phyloP scores from a whole-genome alignment of 2,888 invertebrate genomes.

The Dendrolimus houi region DNA sequence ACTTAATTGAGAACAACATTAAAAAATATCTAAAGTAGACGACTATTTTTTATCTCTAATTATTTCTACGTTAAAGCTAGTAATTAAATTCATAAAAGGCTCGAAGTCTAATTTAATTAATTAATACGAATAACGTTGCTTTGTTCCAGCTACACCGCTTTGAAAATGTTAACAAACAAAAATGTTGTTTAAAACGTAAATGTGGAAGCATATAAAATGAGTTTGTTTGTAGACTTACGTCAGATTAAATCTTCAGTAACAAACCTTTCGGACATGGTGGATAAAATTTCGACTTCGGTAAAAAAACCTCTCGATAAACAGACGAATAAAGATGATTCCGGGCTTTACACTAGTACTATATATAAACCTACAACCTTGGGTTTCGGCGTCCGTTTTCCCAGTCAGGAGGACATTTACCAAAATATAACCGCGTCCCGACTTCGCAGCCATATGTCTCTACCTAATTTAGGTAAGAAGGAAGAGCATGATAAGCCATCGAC shows the following conservation, averaged over 20 bases:
- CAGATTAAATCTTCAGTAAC: slow-evolving; percentile 67
- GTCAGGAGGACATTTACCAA: slow-evolving; percentile 63
- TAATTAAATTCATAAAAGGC: too few species aligned
- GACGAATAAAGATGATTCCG: slow-evolving; percentile 37
- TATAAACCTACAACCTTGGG: slow-evolving; percentile 62
- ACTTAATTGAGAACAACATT: too few species aligned
- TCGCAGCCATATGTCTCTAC: slow-evolving; percentile 66
- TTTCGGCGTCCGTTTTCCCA: slow-evolving; percentile 65
- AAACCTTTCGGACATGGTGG: slow-evolving; percentile 68
- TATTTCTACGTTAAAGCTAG: too few species aligned
- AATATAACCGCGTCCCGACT: slow-evolving; percentile 64
- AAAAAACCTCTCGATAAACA: slow-evolving; percentile 38
- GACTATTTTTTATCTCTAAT: too few species aligned
- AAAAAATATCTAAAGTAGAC: too few species aligned
- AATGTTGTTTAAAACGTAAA: slow-evolving; percentile 13
- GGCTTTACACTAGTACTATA: slow-evolving; percentile 44
- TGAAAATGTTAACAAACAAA: slow-evolving; percentile 4
- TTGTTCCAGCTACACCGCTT: too few species aligned
- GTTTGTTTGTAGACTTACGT: slow-evolving; percentile 68
- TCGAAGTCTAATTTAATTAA: too few species aligned
- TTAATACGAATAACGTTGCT: too few species aligned
- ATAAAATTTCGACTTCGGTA: slow-evolving; percentile 57
- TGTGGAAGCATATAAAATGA: slow-evolving; percentile 36
- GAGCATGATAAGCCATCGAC: slow-evolving; percentile 39
- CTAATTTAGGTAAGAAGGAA: slow-evolving; percentile 59